These are phyloP conservation scores for Cybosia mesomella DNA, from an alignment of 2,888 invertebrate species.

Conservation along the genomic window DNA sequence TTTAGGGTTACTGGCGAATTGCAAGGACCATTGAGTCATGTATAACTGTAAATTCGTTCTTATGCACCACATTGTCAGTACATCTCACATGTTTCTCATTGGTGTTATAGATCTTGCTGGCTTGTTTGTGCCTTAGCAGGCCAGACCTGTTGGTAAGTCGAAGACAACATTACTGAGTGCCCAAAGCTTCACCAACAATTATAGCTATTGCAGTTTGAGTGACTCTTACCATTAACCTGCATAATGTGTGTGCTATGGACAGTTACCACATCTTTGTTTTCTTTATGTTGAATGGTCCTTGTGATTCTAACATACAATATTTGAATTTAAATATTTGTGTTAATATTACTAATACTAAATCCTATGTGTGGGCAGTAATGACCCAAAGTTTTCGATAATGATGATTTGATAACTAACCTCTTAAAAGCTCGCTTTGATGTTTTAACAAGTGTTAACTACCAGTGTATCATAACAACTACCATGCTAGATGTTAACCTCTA, in stretches of 20 bases:
- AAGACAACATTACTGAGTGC: constrained; percentile 77
- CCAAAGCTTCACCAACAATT: constrained; percentile 78
- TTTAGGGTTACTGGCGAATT: constrained; percentile 81
- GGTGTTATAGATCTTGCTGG: constrained; percentile 91
- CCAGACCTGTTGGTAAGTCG: constrained; percentile 91
- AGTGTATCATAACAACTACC: constrained; percentile 42
- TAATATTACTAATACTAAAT: constrained; percentile 59
- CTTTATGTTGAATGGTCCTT: constrained; percentile 85
- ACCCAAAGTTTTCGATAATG: constrained; percentile 28
- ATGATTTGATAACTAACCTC: constrained; percentile 44
- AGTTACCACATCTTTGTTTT: constrained; percentile 71
- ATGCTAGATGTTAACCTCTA: constrained; percentile 32
- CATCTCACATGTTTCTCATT: constrained; percentile 83
- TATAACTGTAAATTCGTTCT: constrained; percentile 76
- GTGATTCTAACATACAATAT: constrained; percentile 81
- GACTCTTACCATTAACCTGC: constrained; percentile 79
- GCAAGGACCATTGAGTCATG: constrained; percentile 84
- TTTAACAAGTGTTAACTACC: constrained; percentile 29
- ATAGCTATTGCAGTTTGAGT: constrained; percentile 81
- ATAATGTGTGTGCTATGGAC: constrained; percentile 85
- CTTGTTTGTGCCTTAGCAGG: constrained; percentile 91
- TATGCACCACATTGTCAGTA: constrained; percentile 81
- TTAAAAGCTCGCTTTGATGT: constrained; percentile 37
- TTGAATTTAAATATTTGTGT: constrained; percentile 51
- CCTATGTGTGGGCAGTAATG: constrained; percentile 35